Percentiles rank a stretch among this genome's conserved stretches.
Evolutionary conservation across 2,888 invertebrate genomes (phyloP).

Genomic region (Macroteleia sp.): DNA sequence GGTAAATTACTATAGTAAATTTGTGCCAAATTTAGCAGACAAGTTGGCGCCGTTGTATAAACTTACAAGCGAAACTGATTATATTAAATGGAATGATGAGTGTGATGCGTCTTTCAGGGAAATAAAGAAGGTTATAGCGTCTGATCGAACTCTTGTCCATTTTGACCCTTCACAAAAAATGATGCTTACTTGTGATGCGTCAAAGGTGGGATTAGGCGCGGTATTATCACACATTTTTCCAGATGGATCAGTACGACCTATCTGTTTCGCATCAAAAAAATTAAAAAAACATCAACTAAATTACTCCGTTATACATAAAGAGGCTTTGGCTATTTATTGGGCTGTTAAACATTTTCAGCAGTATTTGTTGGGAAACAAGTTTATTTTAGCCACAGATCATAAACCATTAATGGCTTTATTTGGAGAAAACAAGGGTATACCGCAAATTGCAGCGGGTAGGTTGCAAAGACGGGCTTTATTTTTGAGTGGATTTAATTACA

Average conservation of each 20-base stretch:
- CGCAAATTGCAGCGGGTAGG: conserved; percentile 37
- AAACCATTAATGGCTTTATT: conserved; percentile 70
- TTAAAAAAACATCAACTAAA: conserved; percentile 73
- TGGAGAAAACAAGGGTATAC: conserved; percentile 48
- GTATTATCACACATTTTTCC: conserved; percentile 70
- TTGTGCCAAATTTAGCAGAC: conserved; percentile 33
- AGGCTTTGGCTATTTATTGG: conserved; percentile 74
- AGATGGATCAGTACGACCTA: conserved; percentile 70
- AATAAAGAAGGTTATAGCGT: conserved; percentile 18
- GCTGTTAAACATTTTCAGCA: conserved; percentile 75
- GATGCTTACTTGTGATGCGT: conserved; percentile 60
- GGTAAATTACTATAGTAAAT: conserved; percentile 50
- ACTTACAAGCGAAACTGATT: neutral
- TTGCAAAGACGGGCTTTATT: conserved; percentile 44
- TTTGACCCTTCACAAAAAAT: conserved; percentile 54
- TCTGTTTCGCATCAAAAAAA: conserved; percentile 71
- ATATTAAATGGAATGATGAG: conserved; percentile 23
- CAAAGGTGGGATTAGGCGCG: conserved; percentile 71
- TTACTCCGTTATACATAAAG: conserved; percentile 70
- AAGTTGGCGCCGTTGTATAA: conserved; percentile 37
- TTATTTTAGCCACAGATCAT: conserved; percentile 74
- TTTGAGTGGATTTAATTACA: conserved; percentile 41
- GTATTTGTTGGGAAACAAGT: conserved; percentile 75
- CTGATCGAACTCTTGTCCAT: conserved; percentile 43
- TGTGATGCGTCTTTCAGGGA: conserved; percentile 26